These are phyloP conservation scores for Poecilus cupreus DNA, from an alignment of 2,888 invertebrate genomes.

Conservation along the genomic window DNA sequence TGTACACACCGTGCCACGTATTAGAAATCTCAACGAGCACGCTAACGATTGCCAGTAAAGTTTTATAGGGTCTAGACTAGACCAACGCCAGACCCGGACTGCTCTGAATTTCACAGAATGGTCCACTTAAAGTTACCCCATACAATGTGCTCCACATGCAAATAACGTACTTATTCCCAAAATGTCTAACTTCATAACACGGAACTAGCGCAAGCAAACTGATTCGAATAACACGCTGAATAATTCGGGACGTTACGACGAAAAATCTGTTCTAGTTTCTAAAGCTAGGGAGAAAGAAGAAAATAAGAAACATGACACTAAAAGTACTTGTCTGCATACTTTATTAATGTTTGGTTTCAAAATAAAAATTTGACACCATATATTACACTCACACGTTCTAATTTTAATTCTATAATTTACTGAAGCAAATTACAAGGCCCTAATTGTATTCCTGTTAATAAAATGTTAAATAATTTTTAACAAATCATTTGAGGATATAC, in stretches of 20 bases:
- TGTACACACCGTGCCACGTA: constrained; percentile 36
- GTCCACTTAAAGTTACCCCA: constrained; percentile 22
- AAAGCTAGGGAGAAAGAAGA: too few species aligned
- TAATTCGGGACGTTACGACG: not conserved
- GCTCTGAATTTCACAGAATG: constrained; percentile 1
- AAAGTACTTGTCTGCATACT: too few species aligned
- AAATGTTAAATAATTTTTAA: too few species aligned
- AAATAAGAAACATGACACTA: too few species aligned
- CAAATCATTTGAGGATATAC: too few species aligned
- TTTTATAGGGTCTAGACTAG: constrained; percentile 59
- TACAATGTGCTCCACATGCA: constrained; percentile 17
- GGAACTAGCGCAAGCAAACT: not conserved
- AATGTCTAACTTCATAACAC: constrained; percentile 23
- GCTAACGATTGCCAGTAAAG: constrained; percentile 56
- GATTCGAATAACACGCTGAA: constrained; percentile 1
- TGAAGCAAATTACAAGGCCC: too few species aligned
- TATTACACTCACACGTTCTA: too few species aligned
- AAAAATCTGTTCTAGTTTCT: too few species aligned
- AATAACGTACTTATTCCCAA: constrained; percentile 3
- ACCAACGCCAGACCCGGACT: constrained; percentile 46
- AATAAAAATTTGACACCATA: too few species aligned
- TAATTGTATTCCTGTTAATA: too few species aligned
- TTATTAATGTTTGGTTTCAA: too few species aligned
- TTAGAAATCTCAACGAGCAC: constrained; percentile 57
- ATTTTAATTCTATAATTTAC: too few species aligned